Evolutionary conservation across 2,113 vertebrate genomes (phyloP).

Genomic region (Epinephelus moara): DNA sequence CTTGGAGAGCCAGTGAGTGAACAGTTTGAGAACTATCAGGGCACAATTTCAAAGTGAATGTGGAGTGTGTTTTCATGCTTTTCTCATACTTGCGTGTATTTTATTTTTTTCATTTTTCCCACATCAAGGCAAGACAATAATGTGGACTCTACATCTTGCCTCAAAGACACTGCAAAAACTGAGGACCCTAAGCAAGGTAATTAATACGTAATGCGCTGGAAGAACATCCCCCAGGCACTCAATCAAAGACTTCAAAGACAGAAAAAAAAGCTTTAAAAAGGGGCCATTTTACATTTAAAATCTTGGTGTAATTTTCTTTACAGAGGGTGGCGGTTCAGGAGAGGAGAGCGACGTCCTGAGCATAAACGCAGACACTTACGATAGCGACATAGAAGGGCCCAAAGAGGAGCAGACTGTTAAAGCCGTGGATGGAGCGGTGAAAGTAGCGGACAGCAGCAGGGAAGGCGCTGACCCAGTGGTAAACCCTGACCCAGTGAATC

Average conservation of each 20-base stretch:
- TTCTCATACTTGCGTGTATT: neutral
- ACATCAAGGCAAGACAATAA: conserved; percentile 89
- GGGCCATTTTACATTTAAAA: neutral
- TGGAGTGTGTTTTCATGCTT: neutral
- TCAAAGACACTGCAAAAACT: conserved; percentile 85
- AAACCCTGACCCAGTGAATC: conserved; percentile 78
- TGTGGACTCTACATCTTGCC: conserved; percentile 89
- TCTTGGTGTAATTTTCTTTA: conserved; percentile 39
- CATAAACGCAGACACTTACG: conserved; percentile 96
- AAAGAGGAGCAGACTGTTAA: conserved; percentile 87
- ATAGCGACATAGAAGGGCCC: conserved; percentile 95
- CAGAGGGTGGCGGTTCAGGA: conserved; percentile 86
- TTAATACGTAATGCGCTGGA: conserved; percentile 19
- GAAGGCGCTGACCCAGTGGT: conserved; percentile 52
- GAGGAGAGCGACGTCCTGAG: conserved; percentile 97
- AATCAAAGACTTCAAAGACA: conserved; percentile 16
- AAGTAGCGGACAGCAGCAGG: conserved; percentile 28
- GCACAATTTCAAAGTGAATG: neutral
- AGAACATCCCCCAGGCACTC: neutral
- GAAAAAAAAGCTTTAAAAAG: neutral
- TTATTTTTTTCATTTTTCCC: neutral
- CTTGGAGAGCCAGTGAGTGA: conserved; percentile 73
- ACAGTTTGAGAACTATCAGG: neutral
- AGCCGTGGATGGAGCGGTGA: conserved; percentile 3
- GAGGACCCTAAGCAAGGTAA: conserved; percentile 92